A percentile compares a stretch with the other conserved stretches of the same genome.
Evolutionary conservation across 2,888 invertebrate genomes (phyloP).

Genomic region (Chaitophorus viminalis): DNA sequence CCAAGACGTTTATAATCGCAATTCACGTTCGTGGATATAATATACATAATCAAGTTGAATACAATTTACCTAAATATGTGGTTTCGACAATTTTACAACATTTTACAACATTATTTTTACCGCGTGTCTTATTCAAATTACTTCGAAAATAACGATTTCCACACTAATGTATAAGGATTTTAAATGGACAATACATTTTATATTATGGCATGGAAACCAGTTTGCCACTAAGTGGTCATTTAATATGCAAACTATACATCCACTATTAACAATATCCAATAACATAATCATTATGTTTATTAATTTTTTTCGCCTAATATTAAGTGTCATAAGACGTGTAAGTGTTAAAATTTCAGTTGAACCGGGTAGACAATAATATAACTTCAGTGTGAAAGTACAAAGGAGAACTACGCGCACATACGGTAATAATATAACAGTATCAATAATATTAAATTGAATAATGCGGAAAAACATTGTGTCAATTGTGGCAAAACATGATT

Average conservation of each 20-base stretch:
- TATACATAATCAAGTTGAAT: not conserved
- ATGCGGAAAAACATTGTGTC: too few species aligned
- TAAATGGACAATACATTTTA: slow-evolving; percentile 14
- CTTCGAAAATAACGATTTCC: not conserved
- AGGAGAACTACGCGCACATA: too few species aligned
- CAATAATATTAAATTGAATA: too few species aligned
- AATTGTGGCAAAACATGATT: too few species aligned
- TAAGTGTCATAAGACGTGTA: slow-evolving; percentile 22
- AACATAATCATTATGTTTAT: slow-evolving; percentile 36
- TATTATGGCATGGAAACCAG: slow-evolving; percentile 17
- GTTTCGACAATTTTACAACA: not conserved
- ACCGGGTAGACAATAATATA: not conserved
- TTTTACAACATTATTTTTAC: not conserved
- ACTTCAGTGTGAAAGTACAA: not conserved
- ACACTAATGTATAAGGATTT: not conserved
- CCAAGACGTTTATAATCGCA: not conserved
- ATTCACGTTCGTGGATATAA: not conserved
- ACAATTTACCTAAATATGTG: not conserved
- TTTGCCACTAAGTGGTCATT: slow-evolving; percentile 27
- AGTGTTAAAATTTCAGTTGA: slow-evolving; percentile 11
- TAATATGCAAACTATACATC: slow-evolving; percentile 30
- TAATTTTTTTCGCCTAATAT: not conserved
- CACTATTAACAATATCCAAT: slow-evolving; percentile 28
- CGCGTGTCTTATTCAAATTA: not conserved
- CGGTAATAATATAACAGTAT: too few species aligned